These are phyloP conservation scores for Thamnophis elegans DNA, from an alignment of 2,797 vertebrate genomes.

Conservation along the genomic window DNA sequence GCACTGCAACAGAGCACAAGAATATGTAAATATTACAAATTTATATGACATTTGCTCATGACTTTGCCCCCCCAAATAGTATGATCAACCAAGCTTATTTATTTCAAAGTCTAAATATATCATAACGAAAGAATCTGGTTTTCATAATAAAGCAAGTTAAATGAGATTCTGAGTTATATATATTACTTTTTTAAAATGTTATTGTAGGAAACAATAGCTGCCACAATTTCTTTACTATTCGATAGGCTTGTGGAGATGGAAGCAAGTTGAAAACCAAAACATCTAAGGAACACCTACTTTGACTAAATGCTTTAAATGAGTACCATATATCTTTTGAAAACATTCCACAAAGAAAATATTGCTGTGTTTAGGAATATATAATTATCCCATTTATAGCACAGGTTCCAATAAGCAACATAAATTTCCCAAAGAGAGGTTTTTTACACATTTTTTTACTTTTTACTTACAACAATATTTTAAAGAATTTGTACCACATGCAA, in stretches of 20 bases:
- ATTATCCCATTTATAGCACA: background rate
- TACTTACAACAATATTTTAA: background rate
- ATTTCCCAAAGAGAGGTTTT: background rate
- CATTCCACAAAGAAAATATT: background rate
- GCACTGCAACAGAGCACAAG: background rate
- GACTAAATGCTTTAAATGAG: background rate
- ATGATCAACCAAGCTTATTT: background rate
- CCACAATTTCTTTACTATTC: background rate
- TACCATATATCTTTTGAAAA: background rate
- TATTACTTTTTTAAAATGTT: background rate
- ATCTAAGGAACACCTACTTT: background rate
- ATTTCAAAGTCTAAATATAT: background rate
- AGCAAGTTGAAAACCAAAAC: background rate
- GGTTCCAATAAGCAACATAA: background rate
- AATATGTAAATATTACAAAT: background rate
- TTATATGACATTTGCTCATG: background rate
- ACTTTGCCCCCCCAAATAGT: background rate
- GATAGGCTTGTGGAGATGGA: background rate
- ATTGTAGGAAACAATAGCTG: background rate
- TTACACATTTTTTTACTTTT: background rate
- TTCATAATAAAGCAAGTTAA: background rate
- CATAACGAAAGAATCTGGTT: background rate
- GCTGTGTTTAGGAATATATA: background rate
- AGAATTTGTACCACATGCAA: background rate
- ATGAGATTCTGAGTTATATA: background rate